phyloP scores from a whole-genome alignment of 1,140 invertebrate species.

The Adelges cooleyi region DNA sequence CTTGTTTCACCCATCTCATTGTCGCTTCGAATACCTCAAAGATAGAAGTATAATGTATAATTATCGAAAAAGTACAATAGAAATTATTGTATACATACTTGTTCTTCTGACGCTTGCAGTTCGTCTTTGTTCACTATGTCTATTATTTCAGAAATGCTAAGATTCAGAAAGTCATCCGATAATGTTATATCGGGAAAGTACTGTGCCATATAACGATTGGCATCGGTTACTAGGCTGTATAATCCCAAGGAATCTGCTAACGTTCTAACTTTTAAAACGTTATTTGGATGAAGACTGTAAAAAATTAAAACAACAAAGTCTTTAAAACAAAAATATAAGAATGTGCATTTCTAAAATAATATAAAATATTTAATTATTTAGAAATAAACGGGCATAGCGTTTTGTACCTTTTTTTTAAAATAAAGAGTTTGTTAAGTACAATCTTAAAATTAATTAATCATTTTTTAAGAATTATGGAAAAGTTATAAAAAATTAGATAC shows the following conservation, averaged over 20 bases:
- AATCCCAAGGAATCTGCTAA: constrained; percentile 78
- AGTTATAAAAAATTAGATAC: no score
- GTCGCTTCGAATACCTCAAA: constrained; percentile 62
- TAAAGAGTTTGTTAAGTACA: no score
- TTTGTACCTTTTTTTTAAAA: no score
- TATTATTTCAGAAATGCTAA: constrained; percentile 53
- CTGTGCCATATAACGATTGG: constrained; percentile 71
- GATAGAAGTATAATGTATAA: neutral
- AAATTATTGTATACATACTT: constrained; percentile 39
- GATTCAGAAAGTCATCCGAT: constrained; percentile 63
- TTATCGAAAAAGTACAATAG: neutral
- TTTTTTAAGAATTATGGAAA: no score
- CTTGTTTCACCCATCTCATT: constrained; percentile 69
- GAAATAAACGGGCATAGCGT: no score
- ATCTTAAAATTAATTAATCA: no score
- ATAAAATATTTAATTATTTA: no score
- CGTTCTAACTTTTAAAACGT: constrained; percentile 68
- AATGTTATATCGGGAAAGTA: constrained; percentile 68
- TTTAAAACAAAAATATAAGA: neutral
- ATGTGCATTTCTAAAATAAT: no score
- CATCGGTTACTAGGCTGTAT: constrained; percentile 53
- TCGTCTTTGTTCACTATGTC: constrained; percentile 68
- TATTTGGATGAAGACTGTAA: constrained; percentile 62
- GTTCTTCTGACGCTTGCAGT: constrained; percentile 57
- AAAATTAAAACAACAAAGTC: neutral